phyloP scores from a whole-genome alignment of 2,113 vertebrate genomes.

The Maccullochella peelii region DNA sequence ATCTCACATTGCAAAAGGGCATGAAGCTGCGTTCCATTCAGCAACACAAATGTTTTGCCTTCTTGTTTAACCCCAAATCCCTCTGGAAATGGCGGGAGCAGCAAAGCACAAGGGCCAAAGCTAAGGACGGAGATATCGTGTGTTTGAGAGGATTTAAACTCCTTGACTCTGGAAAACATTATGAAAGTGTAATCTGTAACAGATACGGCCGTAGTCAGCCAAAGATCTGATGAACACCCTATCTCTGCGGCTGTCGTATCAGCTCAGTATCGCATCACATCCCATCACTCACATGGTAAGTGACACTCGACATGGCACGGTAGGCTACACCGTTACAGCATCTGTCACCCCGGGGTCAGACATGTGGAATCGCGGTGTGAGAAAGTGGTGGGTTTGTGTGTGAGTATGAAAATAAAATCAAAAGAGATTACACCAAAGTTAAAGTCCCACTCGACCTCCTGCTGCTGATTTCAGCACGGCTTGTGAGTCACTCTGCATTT shows the following conservation, averaged over 20 bases:
- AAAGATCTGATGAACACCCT: constrained; percentile 54
- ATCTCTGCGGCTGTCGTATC: constrained; percentile 32
- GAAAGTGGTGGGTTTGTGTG: constrained; percentile 15
- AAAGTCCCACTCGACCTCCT: constrained; percentile 16
- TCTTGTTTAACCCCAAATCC: constrained; percentile 21
- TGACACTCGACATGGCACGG: constrained; percentile 47
- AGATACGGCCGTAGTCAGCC: constrained; percentile 62
- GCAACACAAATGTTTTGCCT: not conserved
- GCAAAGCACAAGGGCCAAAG: constrained; percentile 2
- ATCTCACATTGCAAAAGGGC: not conserved
- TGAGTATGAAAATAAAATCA: constrained; percentile 42
- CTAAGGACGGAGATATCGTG: constrained; percentile 49
- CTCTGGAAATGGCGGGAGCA: not conserved
- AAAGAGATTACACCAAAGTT: constrained; percentile 45
- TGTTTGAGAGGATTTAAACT: constrained; percentile 65
- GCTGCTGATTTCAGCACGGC: constrained; percentile 5
- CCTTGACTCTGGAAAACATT: constrained; percentile 66
- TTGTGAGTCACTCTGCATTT: constrained; percentile 28
- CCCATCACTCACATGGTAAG: constrained; percentile 48
- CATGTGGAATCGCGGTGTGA: constrained; percentile 2
- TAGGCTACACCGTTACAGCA: constrained; percentile 33
- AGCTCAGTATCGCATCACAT: constrained; percentile 58
- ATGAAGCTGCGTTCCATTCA: constrained; percentile 3
- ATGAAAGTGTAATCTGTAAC: constrained; percentile 78
- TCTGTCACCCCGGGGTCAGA: constrained; percentile 47